Base-by-base conservation (phyloP, 2,113 vertebrate genomes). In the Vulpes vulpes region DNA sequence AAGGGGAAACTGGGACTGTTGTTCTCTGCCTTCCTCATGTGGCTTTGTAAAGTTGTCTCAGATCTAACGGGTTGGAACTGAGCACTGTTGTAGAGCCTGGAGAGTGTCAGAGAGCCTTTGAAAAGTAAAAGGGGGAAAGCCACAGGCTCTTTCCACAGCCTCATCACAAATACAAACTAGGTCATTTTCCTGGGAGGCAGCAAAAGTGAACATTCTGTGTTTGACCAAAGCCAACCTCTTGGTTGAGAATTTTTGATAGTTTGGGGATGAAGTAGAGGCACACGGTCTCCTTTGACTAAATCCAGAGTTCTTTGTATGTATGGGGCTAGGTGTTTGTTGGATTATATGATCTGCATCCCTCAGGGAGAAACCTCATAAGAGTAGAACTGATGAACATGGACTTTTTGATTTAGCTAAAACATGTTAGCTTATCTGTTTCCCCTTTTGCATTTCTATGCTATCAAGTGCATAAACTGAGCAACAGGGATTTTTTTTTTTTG, bases 41-140 rank as follows among this genome's bases (percentile, higher is more conserved):
- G 94, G 93, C 91, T 97, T 96, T 96, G 96, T 91, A 49, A 96
- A 94, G 91, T 91, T 96, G 93, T 95, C 84, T 96, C 85, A 79
- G 91, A 85, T 65, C 91, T 97, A 69, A 93, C 3, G 15, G 78
- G 76, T 79, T 96, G 91, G 94, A 98, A 97, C 92, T 83, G 92
- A 96, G 88, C 95, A 59, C 94, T 89, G 57, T 96, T 96, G 94
- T 97, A 62, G 71, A 78, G 43, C 89, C 59, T 65, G 71, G 88
- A 85, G 91, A 95, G 81, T 78, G 86, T 92, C 91, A 78, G 65
- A 0, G 60, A 90, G 82, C 22, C 89, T 95, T 86, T 85, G 92
- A 62, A 86, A 96, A 96, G 83, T 38, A 53, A 85, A 97, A 83
- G 85, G 35, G 30, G 64, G 94, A 76, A 96, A 84, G 88, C 32